Evolutionary conservation across 2,797 vertebrate species (phyloP).

Genomic region (Thalassophryne amazonica): DNA sequence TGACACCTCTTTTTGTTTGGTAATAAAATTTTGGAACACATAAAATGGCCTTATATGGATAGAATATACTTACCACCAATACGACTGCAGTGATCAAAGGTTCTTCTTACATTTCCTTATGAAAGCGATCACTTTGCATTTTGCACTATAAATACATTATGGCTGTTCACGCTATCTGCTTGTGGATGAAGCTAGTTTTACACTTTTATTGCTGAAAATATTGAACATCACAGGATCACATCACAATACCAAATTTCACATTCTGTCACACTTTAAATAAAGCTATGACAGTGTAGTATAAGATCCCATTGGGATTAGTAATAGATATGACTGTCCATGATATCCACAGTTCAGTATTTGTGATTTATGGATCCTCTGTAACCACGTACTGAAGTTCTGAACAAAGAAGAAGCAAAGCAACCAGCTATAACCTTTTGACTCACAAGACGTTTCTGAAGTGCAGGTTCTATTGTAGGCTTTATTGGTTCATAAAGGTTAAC

Average conservation of each 20-base stretch:
- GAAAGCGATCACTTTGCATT: conserved; percentile 66
- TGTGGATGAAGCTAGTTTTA: conserved; percentile 26
- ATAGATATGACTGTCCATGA: background rate
- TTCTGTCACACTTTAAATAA: background rate
- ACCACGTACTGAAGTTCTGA: background rate
- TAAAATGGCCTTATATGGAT: conserved; percentile 63
- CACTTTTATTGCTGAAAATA: conserved; percentile 13
- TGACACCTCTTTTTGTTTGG: conserved; percentile 67
- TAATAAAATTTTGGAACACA: conserved; percentile 57
- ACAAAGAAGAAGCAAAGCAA: conserved; percentile 1
- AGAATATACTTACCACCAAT: conserved; percentile 51
- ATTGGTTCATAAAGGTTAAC: conserved; percentile 57
- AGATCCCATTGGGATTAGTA: background rate
- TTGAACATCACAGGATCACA: conserved; percentile 3
- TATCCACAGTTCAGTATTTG: background rate
- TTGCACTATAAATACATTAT: conserved; percentile 56
- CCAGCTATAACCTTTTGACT: conserved; percentile 4
- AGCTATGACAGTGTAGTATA: background rate
- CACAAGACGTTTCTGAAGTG: conserved; percentile 47
- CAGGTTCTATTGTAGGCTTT: conserved; percentile 41
- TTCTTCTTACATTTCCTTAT: conserved; percentile 59
- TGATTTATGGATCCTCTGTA: conserved; percentile 32
- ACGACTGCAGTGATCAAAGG: conserved; percentile 50
- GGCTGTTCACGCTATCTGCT: conserved; percentile 51
- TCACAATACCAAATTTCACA: background rate